Percentiles rank a stretch among this genome's conserved stretches.
phyloP scores from a whole-genome alignment of 2,888 invertebrate genomes.

The Acanthosepion esculentum region DNA sequence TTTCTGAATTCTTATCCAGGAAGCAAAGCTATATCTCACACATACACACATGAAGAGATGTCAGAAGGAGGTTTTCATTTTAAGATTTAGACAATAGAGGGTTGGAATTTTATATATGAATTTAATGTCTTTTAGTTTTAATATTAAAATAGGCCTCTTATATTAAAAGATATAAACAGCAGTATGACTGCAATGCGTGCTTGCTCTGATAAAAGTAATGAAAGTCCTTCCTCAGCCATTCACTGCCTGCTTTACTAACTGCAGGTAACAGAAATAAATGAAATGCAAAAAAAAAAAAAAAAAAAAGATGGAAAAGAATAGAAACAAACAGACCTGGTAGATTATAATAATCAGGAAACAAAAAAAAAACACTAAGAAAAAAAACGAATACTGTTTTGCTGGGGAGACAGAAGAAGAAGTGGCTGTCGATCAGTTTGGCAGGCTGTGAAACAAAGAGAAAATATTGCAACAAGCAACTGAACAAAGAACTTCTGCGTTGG shows the following conservation, averaged over 20 bases:
- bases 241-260: not conserved
- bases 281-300: not conserved
- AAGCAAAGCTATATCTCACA: too few relatives aligned
- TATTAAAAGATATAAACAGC: too few relatives aligned
- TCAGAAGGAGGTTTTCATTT: too few relatives aligned
- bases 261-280: not conserved
- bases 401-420: not conserved
- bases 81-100: too few relatives aligned
- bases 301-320: not conserved
- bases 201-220: not conserved
- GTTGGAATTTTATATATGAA: too few relatives aligned
- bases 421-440: not conserved
- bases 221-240: not conserved
- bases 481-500: not conserved
- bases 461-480: not conserved
- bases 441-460: not conserved
- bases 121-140: too few relatives aligned
- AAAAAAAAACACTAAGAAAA: not conserved
- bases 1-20: too few relatives aligned
- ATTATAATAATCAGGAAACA: not conserved
- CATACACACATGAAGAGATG: too few relatives aligned
- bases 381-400: not conserved
- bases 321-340: too few relatives aligned
- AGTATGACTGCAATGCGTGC: not conserved
- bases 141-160: too few relatives aligned